These are phyloP conservation scores for Xenopus tropicalis DNA, from an alignment of 2,113 vertebrate genomes.

Conservation along the genomic window DNA sequence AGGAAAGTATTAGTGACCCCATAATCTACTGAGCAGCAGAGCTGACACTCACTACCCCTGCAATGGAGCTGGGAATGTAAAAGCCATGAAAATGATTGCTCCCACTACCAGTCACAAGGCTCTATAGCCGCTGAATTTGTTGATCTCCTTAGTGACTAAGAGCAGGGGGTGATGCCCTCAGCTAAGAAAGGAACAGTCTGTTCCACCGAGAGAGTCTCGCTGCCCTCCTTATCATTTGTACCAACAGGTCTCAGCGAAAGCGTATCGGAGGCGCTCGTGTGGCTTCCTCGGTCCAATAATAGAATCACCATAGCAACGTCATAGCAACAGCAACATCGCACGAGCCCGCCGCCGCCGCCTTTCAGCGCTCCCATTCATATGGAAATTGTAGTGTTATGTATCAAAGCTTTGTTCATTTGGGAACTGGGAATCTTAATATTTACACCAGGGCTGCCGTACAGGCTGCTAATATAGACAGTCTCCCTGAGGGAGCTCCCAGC, in stretches of 20 bases:
- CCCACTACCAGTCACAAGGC: background rate
- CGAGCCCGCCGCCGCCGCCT: constrained; percentile 13
- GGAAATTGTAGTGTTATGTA: constrained; percentile 26
- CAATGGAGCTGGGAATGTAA: no score
- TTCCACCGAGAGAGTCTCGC: background rate
- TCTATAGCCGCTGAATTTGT: background rate
- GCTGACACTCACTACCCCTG: no score
- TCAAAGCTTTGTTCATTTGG: background rate
- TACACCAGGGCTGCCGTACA: no score
- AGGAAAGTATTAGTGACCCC: no score
- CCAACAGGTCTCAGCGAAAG: background rate
- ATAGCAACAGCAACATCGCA: constrained; percentile 33
- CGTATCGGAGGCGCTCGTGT: constrained; percentile 7
- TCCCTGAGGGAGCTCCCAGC: no score
- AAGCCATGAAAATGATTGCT: no score
- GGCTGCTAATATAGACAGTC: no score
- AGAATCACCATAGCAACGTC: constrained; percentile 39
- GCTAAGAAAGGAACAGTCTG: no score
- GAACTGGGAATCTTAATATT: no score
- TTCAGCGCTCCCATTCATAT: constrained; percentile 28
- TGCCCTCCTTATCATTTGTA: constrained; percentile 4
- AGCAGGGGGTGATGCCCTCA: no score
- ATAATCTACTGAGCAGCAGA: no score
- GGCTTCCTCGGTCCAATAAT: constrained; percentile 32
- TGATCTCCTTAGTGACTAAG: no score